Evolutionary conservation across 2,113 vertebrate species (phyloP), one percentile per base, ranked within the genome.

Genomic region (Cyphomyrus discorhynchus): DNA sequence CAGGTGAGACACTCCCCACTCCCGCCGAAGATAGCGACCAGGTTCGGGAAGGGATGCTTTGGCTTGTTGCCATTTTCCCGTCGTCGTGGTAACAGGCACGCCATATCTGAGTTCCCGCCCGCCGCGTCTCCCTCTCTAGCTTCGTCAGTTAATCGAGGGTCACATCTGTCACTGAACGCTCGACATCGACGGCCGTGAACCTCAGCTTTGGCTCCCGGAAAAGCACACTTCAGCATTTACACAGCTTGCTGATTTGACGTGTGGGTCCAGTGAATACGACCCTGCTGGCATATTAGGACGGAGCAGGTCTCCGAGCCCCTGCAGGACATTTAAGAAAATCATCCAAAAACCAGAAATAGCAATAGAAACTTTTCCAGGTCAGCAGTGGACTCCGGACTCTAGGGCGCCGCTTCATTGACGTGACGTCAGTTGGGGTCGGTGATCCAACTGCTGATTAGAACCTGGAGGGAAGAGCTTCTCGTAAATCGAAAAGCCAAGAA

Each of bases 1-100:
- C 96, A 94, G 94, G 96, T 94, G 92, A 90, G 89, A 94, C 92
- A 92, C 92, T 90, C 45, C 91, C 42, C 92, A 92, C 92, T 90
- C 45, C 90, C 9, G 24, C 82, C 11, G 39, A n/a, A n/a, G 21
- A 8, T 17, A 13, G 5, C 17, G 74, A 21, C 31, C 74, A 42
- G 74, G 11, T 77, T 77, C n/a, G 1, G 31, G 17, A 77, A 39
- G 17, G 35, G 74, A 39, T 5, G 35, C 74, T 77, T 17, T 17
- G 13, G 74, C 31, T 39, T 77, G 31, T 77, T 77, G 74, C 74
- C 74, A 1, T 17, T 42, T 4, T 42, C 74, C 42, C 35, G 0
- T 42, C 11, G 35, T 19, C n/a, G 47, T 52, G 70, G 66, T 89
- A 6, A n/a, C 83, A 5, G 10, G 45, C 21, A 2, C 56, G 21